These are phyloP conservation scores for Bellardia pandia DNA, from an alignment of 2,888 invertebrate genomes.

Conservation along the genomic window DNA sequence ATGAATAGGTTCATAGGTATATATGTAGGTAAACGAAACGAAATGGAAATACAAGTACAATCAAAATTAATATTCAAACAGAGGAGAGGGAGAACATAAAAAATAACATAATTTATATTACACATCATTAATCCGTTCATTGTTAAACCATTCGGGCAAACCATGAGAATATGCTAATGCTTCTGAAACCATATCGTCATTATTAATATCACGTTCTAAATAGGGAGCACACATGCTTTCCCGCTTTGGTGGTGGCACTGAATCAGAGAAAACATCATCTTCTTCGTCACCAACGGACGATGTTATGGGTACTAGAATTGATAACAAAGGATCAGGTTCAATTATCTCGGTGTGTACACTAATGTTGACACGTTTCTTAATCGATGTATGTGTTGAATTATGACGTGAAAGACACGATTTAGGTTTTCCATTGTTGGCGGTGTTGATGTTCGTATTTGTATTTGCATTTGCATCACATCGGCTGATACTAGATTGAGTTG, in stretches of 20 bases:
- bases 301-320: slow-evolving; percentile 64
- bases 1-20: neutral
- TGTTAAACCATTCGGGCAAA: slow-evolving; percentile 85
- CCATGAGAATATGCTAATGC: slow-evolving; percentile 79
- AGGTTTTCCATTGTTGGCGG: slow-evolving; percentile 60
- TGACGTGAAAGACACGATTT: slow-evolving; percentile 83
- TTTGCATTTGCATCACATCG: slow-evolving; percentile 65
- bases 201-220: slow-evolving; percentile 79
- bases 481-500: slow-evolving; percentile 60
- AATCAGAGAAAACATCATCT: slow-evolving; percentile 87
- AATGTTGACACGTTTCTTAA: slow-evolving; percentile 83
- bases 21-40: too few species aligned
- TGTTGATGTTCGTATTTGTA: slow-evolving; percentile 34
- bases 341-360: slow-evolving; percentile 83
- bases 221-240: slow-evolving; percentile 85
- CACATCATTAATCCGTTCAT: slow-evolving; percentile 83
- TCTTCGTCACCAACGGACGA: slow-evolving; percentile 80
- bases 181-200: slow-evolving; percentile 75
- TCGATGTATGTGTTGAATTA: slow-evolving; percentile 82
- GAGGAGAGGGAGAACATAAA: slow-evolving; percentile 37
- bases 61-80: slow-evolving; percentile 26
- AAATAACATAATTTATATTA: slow-evolving; percentile 74
- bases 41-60: neutral
- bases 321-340: slow-evolving; percentile 80
- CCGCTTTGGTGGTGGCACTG: slow-evolving; percentile 84